These are phyloP conservation scores for Anagyrus pseudococci DNA, from an alignment of 2,888 invertebrate genomes.

Conservation along the genomic window DNA sequence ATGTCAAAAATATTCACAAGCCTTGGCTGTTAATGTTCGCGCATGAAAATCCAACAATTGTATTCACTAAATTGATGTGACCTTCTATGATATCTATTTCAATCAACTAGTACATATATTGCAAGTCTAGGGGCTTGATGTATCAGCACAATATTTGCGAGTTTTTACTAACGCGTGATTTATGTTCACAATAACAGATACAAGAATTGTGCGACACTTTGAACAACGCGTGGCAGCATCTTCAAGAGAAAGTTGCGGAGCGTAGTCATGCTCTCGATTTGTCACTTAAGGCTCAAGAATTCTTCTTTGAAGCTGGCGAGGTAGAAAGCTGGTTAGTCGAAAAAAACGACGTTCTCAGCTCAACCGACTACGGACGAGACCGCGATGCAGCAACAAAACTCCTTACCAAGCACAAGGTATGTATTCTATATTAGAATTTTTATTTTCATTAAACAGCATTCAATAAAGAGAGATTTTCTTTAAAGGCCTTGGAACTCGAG, in stretches of 20 bases:
- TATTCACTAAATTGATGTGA: slow-evolving; percentile 6
- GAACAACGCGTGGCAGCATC: slow-evolving; percentile 75
- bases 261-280: slow-evolving; percentile 82
- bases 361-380: slow-evolving; percentile 89
- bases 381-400: slow-evolving; percentile 90
- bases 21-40: slow-evolving; percentile 19
- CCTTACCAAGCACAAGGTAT: slow-evolving; percentile 91
- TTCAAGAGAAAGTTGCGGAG: slow-evolving; percentile 74
- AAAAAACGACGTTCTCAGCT: slow-evolving; percentile 79
- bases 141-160: neutral
- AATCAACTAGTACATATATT: slow-evolving; percentile 13
- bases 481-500: slow-evolving; percentile 84
- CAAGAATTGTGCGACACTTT: slow-evolving; percentile 76
- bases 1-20: slow-evolving; percentile 5
- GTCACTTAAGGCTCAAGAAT: slow-evolving; percentile 89
- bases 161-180: neutral
- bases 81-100: slow-evolving; percentile 1
- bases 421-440: slow-evolving; percentile 11
- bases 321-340: slow-evolving; percentile 94
- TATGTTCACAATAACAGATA: slow-evolving; percentile 65
- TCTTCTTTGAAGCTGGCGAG: slow-evolving; percentile 88
- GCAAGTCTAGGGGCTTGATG: slow-evolving; percentile 9
- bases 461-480: too few species aligned
- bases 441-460: neutral
- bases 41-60: slow-evolving; percentile 23